These are phyloP conservation scores for Apis cerana DNA, from an alignment of 1,140 invertebrate genomes.

Conservation along the genomic window DNA sequence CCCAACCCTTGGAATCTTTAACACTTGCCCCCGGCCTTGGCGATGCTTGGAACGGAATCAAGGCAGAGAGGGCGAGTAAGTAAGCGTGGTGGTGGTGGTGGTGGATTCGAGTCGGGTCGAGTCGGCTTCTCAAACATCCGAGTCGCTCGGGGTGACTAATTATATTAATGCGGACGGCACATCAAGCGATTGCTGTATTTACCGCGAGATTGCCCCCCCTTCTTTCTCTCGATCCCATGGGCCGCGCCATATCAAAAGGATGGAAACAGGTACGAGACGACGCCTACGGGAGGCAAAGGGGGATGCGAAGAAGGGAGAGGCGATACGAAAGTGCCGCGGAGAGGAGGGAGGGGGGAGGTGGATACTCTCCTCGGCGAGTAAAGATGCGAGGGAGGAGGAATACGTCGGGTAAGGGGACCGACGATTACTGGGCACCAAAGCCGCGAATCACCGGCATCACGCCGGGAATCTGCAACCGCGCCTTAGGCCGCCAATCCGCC, in stretches of 20 bases:
- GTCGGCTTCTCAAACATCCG: slow-evolving; percentile 57
- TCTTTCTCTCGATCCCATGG: slow-evolving; percentile 32
- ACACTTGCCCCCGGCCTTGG: slow-evolving; percentile 38
- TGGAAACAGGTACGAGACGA: slow-evolving; percentile 40
- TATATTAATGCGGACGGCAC: slow-evolving; percentile 81
- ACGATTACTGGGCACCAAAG: slow-evolving; percentile 80
- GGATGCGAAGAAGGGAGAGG: neutral
- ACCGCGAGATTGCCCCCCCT: slow-evolving; percentile 75
- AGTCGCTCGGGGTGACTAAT: slow-evolving; percentile 80
- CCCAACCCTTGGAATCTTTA: slow-evolving; percentile 43
- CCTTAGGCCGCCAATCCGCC: slow-evolving; percentile 81
- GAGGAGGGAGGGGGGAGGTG: neutral
- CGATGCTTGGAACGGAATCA: slow-evolving; percentile 16
- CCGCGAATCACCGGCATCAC: slow-evolving; percentile 81
- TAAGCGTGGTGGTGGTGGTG: neutral
- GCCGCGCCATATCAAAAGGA: slow-evolving; percentile 61
- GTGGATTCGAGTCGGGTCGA: neutral
- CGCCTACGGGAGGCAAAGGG: slow-evolving; percentile 25
- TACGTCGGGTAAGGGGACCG: slow-evolving; percentile 73
- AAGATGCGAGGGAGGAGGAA: slow-evolving; percentile 67
- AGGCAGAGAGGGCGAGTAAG: neutral
- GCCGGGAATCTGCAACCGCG: slow-evolving; percentile 79
- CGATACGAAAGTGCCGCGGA: slow-evolving; percentile 4
- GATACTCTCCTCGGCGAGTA: slow-evolving; percentile 2
- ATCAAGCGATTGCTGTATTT: slow-evolving; percentile 81